Evolutionary conservation across 2,888 invertebrate genomes (phyloP), one percentile per base, ranked within the genome.

Genomic region (Notodonta dromedarius): DNA sequence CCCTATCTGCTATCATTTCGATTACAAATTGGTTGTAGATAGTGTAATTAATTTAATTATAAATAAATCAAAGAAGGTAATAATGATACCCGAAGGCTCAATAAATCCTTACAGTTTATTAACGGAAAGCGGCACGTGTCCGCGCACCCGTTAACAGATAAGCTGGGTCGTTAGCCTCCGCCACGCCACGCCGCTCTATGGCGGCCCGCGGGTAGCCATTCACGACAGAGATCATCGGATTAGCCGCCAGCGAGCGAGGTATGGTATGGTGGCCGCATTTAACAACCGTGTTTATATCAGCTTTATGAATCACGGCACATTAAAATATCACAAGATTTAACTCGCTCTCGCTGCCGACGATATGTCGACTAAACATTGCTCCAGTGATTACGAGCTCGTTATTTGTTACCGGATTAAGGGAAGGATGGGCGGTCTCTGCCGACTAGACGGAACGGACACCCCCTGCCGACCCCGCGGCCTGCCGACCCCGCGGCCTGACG

Each of bases 401-500:
- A 53, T 60, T 60, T 53, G 53, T 57, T 53, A 56, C 14, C 13
- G 52, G 32, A 52, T 60, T 60, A 57, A 12, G 46, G 13, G 52
- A 4, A 6, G 35, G 52, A 32, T 12, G 50, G 50, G 16, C 7
- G 50, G 50, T 5, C 46, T n/a, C 16, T 9, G 11, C 16, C 16
- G 16, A 16, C 50, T 16, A 16, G 48, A 14, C 48, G 48, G 11
- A 16, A 50, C 50, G 16, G 50, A 16, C 16, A 16, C 50, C 16
- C 14, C 16, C 52, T n/a, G 51, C 24, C 48, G 14, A 48, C n/a
- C 2, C n/a, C n/a, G 9, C n/a, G 5, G 4, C 54, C n/a, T 40
- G 48, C 32, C n/a, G n/a, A 51, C 39, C 44, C 9, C 32, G 60
- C 51, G 11, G 24, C 42, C 24, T 4, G 42, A 44, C 56, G 56